Conservation (phyloP, 37 sponge, comb jelly and placozoan species). For the Dysidea cf. avara region DNA sequence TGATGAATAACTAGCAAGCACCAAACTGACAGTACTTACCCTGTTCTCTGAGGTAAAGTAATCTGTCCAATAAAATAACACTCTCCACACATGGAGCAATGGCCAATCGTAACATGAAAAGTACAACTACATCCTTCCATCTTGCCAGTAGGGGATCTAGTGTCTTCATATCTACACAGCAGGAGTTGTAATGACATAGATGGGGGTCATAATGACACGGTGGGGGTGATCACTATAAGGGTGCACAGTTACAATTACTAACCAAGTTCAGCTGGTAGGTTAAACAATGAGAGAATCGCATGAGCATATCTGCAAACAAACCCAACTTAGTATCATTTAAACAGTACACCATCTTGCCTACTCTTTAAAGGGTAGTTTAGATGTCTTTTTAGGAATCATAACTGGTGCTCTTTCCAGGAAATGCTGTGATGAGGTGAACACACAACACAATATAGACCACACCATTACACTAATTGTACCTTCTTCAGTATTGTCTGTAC, state of each 20-base stretch:
- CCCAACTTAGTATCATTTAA: not conserved
- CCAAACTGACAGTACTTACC: conserved; percentile 17
- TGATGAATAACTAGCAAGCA: not conserved
- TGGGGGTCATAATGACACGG: not conserved
- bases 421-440: conserved; percentile 31
- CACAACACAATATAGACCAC: not conserved
- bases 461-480: conserved; percentile 8
- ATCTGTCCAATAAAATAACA: conserved; percentile 67
- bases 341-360: conserved; percentile 9
- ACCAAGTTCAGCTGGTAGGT: conserved; percentile 19
- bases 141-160: conserved; percentile 23
- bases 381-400: conserved; percentile 37
- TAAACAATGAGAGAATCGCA: conserved; percentile 27
- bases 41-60: conserved; percentile 53
- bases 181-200: no score
- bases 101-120: conserved; percentile 63
- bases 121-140: conserved; percentile 61
- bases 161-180: conserved; percentile 33
- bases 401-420: conserved; percentile 49
- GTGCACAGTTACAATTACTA: not conserved
- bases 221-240: not conserved
- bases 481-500: conserved; percentile 61
- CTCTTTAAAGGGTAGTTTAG: conserved; percentile 66
- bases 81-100: conserved; percentile 83
- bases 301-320: conserved; percentile 34